Evolutionary conservation across 2,797 vertebrate species (phyloP), one percentile per base, ranked within the genome.

Genomic region (Sebastes cheni): DNA sequence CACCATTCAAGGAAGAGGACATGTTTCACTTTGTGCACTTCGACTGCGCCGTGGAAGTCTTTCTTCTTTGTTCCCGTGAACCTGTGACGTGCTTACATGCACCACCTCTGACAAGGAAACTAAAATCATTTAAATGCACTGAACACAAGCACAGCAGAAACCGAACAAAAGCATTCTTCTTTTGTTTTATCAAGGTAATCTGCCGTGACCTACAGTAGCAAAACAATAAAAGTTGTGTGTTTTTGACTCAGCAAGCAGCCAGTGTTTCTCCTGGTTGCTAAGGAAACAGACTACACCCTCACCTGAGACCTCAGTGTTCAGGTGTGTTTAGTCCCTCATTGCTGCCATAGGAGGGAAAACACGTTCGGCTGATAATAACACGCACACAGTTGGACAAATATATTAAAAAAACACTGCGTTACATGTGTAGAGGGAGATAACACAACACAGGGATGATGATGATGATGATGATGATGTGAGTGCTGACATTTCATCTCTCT

Each of bases 251-350:
- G 58, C 32, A 66, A 80, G 59, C 77, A 72, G 52, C 66, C 77
- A 65, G 56, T 89, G 85, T 93, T 90, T 84, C 77, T 64, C 56
- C 68, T 20, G 58, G 93, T 93, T 88, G 84, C 89, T 80, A 79
- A 39, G 88, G 92, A 82, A 85, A 90, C 72, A 25, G 72, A 71
- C 86, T 65, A 74, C 88, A 85, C 77, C 55, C 90, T 89, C 93
- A 92, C 90, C 84, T 90, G 92, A 91, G 91, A 91, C 85, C 75
- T 86, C 42, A 18, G 77, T 32, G 66, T 83, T 81, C 74, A 89
- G 91, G 88, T 91, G 89, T 79, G 88, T 81, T 83, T 46, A 64
- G 83, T 92, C 86, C 86, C 89, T 86, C 56, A 67, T 79, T 74
- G 32, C 82, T 30, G 46, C n/a, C 79, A 64, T 69, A 42, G 36